Evolutionary conservation across 2,888 invertebrate species (phyloP).

Genomic region (Cataglyphis albicans): DNA sequence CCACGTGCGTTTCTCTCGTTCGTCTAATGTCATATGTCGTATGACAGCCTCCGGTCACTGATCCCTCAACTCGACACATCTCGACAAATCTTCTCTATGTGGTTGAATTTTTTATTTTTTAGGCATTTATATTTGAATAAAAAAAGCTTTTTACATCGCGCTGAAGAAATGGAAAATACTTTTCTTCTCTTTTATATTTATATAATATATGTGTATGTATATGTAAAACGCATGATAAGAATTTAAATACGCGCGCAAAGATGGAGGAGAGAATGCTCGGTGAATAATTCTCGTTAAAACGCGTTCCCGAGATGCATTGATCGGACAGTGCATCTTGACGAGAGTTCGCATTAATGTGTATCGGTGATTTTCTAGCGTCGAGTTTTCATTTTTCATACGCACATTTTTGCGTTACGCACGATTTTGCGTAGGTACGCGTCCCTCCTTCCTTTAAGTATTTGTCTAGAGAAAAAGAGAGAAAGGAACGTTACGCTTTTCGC

Average conservation of each 20-base stretch:
- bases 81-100: neutral
- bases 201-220: neutral
- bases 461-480: slow-evolving; percentile 17
- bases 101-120: neutral
- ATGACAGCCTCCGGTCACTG: slow-evolving; percentile 25
- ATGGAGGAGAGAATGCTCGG: slow-evolving; percentile 25
- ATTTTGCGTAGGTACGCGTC: slow-evolving; percentile 33
- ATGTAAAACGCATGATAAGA: neutral
- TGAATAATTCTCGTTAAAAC: slow-evolving; percentile 40
- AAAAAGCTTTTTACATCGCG: neutral
- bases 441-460: slow-evolving; percentile 41
- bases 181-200: neutral
- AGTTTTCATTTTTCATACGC: slow-evolving; percentile 52
- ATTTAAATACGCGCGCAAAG: slow-evolving; percentile 20
- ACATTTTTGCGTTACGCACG: slow-evolving; percentile 5
- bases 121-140: neutral
- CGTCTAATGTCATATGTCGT: slow-evolving; percentile 34
- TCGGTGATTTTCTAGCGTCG: slow-evolving; percentile 43
- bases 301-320: slow-evolving; percentile 33
- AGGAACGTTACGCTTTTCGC: slow-evolving; percentile 44
- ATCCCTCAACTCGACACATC: slow-evolving; percentile 8
- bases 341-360: slow-evolving; percentile 47
- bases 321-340: slow-evolving; percentile 34
- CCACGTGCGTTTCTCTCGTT: slow-evolving; percentile 55
- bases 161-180: neutral